phyloP scores from a whole-genome alignment of 2,113 vertebrate species.

The Tor tambroides region DNA sequence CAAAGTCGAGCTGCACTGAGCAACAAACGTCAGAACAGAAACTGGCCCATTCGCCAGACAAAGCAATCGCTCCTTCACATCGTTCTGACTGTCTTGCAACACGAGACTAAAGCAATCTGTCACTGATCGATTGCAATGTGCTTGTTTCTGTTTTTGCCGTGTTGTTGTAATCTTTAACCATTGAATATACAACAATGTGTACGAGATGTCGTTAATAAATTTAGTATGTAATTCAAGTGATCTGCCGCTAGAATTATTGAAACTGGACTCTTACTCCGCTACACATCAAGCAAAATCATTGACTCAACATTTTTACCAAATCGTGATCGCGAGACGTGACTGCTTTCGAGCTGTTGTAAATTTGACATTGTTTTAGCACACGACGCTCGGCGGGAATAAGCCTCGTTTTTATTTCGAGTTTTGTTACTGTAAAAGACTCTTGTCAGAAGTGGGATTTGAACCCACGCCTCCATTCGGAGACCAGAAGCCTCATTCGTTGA shows the following conservation, averaged over 20 bases:
- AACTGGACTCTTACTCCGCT: neutral
- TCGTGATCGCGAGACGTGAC: neutral
- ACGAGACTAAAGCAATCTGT: constrained; percentile 27
- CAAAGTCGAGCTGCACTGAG: neutral
- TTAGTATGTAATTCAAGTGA: neutral
- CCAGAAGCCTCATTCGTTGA: too few species aligned
- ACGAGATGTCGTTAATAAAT: neutral
- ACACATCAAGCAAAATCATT: neutral
- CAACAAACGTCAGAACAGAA: constrained; percentile 10
- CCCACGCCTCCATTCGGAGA: neutral
- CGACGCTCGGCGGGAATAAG: neutral
- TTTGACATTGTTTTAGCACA: neutral
- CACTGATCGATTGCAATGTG: neutral
- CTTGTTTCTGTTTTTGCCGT: neutral
- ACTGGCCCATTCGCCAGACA: constrained; percentile 16
- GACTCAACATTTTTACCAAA: neutral
- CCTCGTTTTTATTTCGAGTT: neutral
- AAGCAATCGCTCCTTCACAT: constrained; percentile 32
- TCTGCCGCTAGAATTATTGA: neutral
- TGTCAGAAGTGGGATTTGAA: neutral
- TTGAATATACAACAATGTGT: neutral
- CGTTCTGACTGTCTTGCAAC: neutral
- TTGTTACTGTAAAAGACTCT: neutral
- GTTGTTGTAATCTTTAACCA: neutral
- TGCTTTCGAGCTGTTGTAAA: neutral